Evolutionary conservation across 2,113 vertebrate species (phyloP).

Genomic region (Calyptomena viridis): DNA sequence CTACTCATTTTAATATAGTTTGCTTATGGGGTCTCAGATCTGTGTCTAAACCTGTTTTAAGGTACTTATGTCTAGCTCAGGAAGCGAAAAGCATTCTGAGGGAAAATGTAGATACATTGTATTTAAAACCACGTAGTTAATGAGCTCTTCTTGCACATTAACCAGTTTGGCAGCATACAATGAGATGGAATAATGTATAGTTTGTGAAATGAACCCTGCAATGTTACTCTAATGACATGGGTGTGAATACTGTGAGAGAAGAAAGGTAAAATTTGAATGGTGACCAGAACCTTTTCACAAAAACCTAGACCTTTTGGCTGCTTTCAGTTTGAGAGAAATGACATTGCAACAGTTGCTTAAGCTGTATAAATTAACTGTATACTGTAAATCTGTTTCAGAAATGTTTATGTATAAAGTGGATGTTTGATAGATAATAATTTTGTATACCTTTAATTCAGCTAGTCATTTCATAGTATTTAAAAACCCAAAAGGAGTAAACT

Average conservation of each 20-base stretch:
- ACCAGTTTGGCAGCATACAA: neutral
- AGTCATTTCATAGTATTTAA: constrained; percentile 41
- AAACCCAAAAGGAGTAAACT: constrained; percentile 16
- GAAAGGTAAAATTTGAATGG: neutral
- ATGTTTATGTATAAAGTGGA: constrained; percentile 66
- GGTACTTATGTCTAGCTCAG: constrained; percentile 76
- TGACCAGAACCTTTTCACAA: constrained; percentile 10
- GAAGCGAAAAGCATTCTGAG: constrained; percentile 72
- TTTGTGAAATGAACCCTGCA: neutral
- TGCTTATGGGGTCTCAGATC: constrained; percentile 62
- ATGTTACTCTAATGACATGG: neutral
- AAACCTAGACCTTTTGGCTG: neutral
- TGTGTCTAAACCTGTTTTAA: constrained; percentile 77
- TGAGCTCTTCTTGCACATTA: constrained; percentile 48
- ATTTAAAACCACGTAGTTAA: constrained; percentile 32
- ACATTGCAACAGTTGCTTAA: constrained; percentile 43
- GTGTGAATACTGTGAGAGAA: neutral
- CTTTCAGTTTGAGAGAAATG: constrained; percentile 31
- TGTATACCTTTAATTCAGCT: constrained; percentile 65
- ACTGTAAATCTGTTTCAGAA: constrained; percentile 60
- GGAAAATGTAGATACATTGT: constrained; percentile 63
- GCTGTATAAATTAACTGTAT: constrained; percentile 49
- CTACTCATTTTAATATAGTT: constrained; percentile 62
- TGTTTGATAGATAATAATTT: constrained; percentile 64
- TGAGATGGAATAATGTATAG: neutral